Conservation (phyloP, 2,888 invertebrate species). For the Hybos culiciformis region DNA sequence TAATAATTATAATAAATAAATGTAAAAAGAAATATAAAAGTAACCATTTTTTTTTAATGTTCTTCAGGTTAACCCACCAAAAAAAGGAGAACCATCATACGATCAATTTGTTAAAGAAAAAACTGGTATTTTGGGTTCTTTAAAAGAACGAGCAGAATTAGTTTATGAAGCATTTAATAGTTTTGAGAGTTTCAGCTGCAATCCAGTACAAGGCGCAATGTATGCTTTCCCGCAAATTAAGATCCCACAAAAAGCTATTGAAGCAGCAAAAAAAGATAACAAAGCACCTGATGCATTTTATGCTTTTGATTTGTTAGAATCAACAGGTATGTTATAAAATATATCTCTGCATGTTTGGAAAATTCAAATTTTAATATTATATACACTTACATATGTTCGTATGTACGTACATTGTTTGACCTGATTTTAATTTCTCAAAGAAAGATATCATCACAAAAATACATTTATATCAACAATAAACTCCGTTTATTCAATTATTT, state of each 20-base stretch:
- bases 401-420: too few relatives aligned
- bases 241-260: conserved; percentile 70
- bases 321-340: conserved; percentile 45
- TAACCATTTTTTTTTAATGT: too few relatives aligned
- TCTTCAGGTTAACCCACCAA: conserved; percentile 55
- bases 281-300: conserved; percentile 82
- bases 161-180: conserved; percentile 79
- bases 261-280: conserved; percentile 61
- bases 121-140: conserved; percentile 51
- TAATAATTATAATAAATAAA: neutral
- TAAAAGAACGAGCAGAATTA: conserved; percentile 65
- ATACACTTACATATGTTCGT: too few relatives aligned
- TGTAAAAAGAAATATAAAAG: neutral
- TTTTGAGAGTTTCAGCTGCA: conserved; percentile 80
- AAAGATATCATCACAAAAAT: too few relatives aligned
- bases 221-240: conserved; percentile 88
- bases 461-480: conserved; percentile 1
- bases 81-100: conserved; percentile 75
- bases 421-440: too few relatives aligned
- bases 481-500: conserved; percentile 7
- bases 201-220: conserved; percentile 87
- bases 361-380: too few relatives aligned
- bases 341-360: too few relatives aligned
- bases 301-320: conserved; percentile 81
- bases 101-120: conserved; percentile 63